Percentiles rank a stretch among this genome's conserved stretches.
These are phyloP conservation scores for Ectemnius cavifrons DNA, from an alignment of 2,888 invertebrate species.

Conservation along the genomic window DNA sequence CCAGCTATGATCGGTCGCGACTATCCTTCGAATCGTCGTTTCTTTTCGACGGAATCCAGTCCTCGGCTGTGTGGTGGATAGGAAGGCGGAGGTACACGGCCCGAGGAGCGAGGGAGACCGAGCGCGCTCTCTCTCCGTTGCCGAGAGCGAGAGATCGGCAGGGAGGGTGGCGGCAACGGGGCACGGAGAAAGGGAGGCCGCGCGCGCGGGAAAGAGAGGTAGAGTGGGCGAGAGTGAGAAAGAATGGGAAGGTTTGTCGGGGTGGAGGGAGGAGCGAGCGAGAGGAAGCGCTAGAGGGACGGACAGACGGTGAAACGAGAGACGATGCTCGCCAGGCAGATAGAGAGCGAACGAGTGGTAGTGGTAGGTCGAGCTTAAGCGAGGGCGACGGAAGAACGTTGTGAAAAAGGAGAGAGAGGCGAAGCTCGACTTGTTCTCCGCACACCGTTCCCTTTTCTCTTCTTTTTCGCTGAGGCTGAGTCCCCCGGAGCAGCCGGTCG, in stretches of 20 bases:
- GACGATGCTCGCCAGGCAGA: constrained; percentile 44
- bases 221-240: constrained; percentile 46
- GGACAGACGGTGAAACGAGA: constrained; percentile 46
- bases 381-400: constrained; percentile 56
- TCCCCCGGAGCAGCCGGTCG: constrained; percentile 36
- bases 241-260: constrained; percentile 34
- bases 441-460: constrained; percentile 40
- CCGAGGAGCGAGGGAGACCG: constrained; percentile 49
- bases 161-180: constrained; percentile 50
- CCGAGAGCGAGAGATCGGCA: constrained; percentile 41
- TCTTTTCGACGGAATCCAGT: constrained; percentile 76
- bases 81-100: constrained; percentile 62
- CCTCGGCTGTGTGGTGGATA: constrained; percentile 60
- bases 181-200: constrained; percentile 44
- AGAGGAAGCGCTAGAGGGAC: constrained; percentile 45
- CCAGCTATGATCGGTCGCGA: constrained; percentile 78
- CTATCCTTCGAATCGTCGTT: constrained; percentile 78
- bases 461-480: constrained; percentile 6
- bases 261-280: constrained; percentile 53
- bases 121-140: constrained; percentile 29
- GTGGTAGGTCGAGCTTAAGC: constrained; percentile 54
- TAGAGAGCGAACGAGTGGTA: constrained; percentile 40
- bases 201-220: constrained; percentile 50
- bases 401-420: constrained; percentile 57
- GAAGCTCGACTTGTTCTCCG: constrained; percentile 56